Conservation (phyloP, 2,888 invertebrate genomes). For the Boloria selene region DNA sequence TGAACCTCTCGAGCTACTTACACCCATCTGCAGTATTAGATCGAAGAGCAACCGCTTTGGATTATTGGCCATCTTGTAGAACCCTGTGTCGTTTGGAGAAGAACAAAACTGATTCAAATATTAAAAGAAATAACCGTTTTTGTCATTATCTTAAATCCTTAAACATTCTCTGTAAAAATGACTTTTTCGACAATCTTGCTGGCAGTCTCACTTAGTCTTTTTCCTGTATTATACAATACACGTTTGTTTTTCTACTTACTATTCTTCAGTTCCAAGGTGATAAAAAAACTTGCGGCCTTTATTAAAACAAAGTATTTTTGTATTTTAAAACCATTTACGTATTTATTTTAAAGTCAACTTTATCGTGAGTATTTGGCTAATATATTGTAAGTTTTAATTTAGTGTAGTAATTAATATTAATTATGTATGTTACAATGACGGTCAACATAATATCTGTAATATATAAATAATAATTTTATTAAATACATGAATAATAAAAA, state of each 20-base stretch:
- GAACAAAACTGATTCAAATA: slow-evolving; percentile 78
- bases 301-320: not conserved
- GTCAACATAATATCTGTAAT: not conserved
- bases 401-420: not conserved
- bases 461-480: slow-evolving; percentile 5
- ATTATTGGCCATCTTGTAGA: slow-evolving; percentile 87
- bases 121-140: slow-evolving; percentile 88
- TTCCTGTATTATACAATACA: not conserved
- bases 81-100: slow-evolving; percentile 87
- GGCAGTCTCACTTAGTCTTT: slow-evolving; percentile 55
- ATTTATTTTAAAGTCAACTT: slow-evolving; percentile 16
- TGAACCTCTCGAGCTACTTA: slow-evolving; percentile 73
- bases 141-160: slow-evolving; percentile 88
- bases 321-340: not conserved
- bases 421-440: slow-evolving; percentile 7
- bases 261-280: not conserved
- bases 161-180: slow-evolving; percentile 74
- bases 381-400: slow-evolving; percentile 2
- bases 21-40: slow-evolving; percentile 76
- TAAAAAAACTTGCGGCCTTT: not conserved
- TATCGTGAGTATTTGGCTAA: slow-evolving; percentile 8
- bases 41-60: slow-evolving; percentile 81
- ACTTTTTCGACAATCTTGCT: slow-evolving; percentile 75
- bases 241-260: not conserved
- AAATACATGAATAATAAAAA: slow-evolving; percentile 3